These are phyloP conservation scores for Eptatretus burgeri DNA, from an alignment of 2,113 vertebrate genomes.

Conservation along the genomic window DNA sequence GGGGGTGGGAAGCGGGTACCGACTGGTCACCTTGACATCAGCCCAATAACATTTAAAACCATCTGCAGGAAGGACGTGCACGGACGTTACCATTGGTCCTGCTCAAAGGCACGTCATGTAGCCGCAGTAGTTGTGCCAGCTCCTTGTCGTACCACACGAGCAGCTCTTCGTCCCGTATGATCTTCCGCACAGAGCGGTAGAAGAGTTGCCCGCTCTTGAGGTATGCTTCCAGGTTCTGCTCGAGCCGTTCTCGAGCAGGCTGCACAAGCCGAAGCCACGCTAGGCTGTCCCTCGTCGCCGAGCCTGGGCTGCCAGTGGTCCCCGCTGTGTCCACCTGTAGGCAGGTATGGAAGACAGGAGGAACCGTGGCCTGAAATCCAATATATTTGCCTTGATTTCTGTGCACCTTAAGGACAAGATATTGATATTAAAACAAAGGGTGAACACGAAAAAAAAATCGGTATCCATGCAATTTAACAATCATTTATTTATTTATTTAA, in stretches of 20 bases:
- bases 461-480: too few species aligned
- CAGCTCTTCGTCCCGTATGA: constrained; percentile 35
- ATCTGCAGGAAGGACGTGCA: neutral
- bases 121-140: constrained; percentile 34
- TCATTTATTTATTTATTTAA: too few species aligned
- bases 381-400: constrained; percentile 3
- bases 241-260: constrained; percentile 59
- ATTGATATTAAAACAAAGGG: too few species aligned
- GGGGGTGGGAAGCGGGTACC: neutral
- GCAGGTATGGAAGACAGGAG: constrained; percentile 6
- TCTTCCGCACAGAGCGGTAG: constrained; percentile 32
- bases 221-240: constrained; percentile 90
- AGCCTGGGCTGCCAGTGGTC: constrained; percentile 28
- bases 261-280: constrained; percentile 74
- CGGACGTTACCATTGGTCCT: neutral
- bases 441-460: too few species aligned
- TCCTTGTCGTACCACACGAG: constrained; percentile 51
- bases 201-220: constrained; percentile 87
- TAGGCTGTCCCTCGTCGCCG: constrained; percentile 22
- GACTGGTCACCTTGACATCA: neutral
- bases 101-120: constrained; percentile 19
- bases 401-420: neutral
- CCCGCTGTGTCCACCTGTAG: constrained; percentile 20
- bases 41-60: neutral
- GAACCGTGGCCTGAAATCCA: neutral